Conservation (phyloP, 2,113 vertebrate species). For the Megaceryle maxima region DNA sequence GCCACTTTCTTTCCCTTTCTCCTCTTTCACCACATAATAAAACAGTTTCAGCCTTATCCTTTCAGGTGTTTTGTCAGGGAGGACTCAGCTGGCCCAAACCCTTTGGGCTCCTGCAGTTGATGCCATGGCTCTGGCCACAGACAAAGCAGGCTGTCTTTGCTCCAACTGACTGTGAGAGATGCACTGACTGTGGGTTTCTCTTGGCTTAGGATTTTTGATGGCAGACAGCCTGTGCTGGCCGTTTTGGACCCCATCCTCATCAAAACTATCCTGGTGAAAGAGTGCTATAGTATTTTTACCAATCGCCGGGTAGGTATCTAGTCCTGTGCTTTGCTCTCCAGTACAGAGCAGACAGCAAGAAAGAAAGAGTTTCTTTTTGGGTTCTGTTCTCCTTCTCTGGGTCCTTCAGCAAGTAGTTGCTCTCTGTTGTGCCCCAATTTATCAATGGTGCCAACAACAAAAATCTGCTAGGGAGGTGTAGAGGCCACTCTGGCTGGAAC, state of each 20-base stretch:
- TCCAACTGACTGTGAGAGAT: accelerated
- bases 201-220: conserved; percentile 76
- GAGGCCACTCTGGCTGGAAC: neutral
- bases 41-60: neutral
- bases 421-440: neutral
- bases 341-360: neutral
- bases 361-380: neutral
- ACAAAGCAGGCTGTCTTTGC: neutral
- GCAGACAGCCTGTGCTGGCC: conserved; percentile 69
- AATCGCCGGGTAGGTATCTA: conserved; percentile 73
- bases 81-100: neutral
- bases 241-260: conserved; percentile 75
- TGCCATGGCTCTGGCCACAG: neutral
- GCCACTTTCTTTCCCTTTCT: neutral
- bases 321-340: accelerated
- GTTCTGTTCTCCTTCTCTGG: neutral
- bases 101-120: neutral
- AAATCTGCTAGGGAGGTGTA: neutral
- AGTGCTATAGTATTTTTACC: conserved; percentile 77
- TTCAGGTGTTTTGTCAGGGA: neutral
- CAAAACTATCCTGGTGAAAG: conserved; percentile 81
- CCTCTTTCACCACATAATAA: neutral
- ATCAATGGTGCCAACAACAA: neutral
- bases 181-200: neutral
- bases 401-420: neutral